A percentile compares a stretch with the other conserved stretches of the same genome.
Evolutionary conservation across 2,888 invertebrate genomes (phyloP).

Genomic region (Keiferia lycopersicella): DNA sequence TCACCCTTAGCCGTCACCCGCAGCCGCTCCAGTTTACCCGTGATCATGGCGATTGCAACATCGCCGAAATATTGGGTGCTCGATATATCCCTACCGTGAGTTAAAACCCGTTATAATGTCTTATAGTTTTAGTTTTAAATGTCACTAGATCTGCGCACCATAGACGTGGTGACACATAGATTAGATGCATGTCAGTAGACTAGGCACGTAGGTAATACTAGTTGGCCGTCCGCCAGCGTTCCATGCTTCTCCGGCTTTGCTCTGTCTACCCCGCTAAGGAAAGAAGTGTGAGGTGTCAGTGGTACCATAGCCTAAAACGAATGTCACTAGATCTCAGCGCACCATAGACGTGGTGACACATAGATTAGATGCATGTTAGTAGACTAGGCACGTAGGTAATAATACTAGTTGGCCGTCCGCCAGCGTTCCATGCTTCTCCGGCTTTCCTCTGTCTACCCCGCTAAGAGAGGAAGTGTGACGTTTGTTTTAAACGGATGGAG

Average conservation of each 20-base stretch:
- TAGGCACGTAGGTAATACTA: conserved; percentile 19
- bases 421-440: conserved; percentile 22
- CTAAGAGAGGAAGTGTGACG: too few relatives aligned
- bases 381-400: conserved; percentile 19
- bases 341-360: conserved; percentile 9
- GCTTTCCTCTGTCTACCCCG: conserved; percentile 15
- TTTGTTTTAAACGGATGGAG: too few relatives aligned
- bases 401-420: conserved; percentile 27
- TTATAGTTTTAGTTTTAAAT: too few relatives aligned
- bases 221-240: conserved; percentile 19
- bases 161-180: conserved; percentile 21
- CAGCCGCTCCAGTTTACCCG: too few relatives aligned
- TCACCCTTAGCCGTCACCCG: too few relatives aligned
- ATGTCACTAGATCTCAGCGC: background rate
- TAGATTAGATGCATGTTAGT: conserved; percentile 22
- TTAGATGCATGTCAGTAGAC: conserved; percentile 15
- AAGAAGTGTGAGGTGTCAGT: background rate
- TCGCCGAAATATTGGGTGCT: too few relatives aligned
- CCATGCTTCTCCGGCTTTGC: conserved; percentile 23
- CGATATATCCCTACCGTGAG: too few relatives aligned
- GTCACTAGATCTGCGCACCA: too few relatives aligned
- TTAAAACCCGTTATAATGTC: too few relatives aligned
- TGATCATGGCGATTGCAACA: too few relatives aligned
- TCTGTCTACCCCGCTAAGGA: conserved; percentile 24
- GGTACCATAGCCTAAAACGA: background rate